Conservation (phyloP, 2,888 invertebrate species). For the Drosophila leonis region DNA sequence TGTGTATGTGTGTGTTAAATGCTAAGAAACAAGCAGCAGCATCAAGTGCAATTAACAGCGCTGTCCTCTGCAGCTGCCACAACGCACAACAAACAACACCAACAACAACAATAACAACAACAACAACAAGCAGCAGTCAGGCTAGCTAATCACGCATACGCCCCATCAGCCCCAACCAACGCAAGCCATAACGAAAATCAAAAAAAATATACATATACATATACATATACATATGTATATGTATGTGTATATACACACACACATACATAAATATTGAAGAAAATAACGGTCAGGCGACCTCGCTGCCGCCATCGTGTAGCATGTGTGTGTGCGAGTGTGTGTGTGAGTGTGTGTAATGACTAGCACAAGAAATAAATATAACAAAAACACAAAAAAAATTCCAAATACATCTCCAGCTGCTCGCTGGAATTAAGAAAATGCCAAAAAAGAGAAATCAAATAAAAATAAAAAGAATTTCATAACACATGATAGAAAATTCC, state of each 20-base stretch:
- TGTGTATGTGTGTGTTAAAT: constrained; percentile 30
- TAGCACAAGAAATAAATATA: constrained; percentile 75
- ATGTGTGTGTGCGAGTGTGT: constrained; percentile 16
- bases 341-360: constrained; percentile 65
- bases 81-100: constrained; percentile 25
- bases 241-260: neutral
- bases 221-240: constrained; percentile 2
- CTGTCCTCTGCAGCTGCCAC: constrained; percentile 50
- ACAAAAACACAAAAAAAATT: constrained; percentile 38
- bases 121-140: constrained; percentile 29
- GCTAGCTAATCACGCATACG: constrained; percentile 66
- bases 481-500: constrained; percentile 27
- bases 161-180: constrained; percentile 52
- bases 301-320: constrained; percentile 32
- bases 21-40: constrained; percentile 30
- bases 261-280: constrained; percentile 9
- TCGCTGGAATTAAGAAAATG: constrained; percentile 34
- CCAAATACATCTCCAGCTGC: constrained; percentile 68
- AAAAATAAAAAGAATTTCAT: constrained; percentile 27
- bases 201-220: constrained; percentile 14
- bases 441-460: constrained; percentile 22
- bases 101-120: constrained; percentile 18
- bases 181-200: constrained; percentile 22
- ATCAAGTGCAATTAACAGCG: constrained; percentile 34
- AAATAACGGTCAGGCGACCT: constrained; percentile 60